Percentiles rank a stretch among this genome's conserved stretches.
phyloP scores from a whole-genome alignment of 2,888 invertebrate species.

The Nomada lathburiana region DNA sequence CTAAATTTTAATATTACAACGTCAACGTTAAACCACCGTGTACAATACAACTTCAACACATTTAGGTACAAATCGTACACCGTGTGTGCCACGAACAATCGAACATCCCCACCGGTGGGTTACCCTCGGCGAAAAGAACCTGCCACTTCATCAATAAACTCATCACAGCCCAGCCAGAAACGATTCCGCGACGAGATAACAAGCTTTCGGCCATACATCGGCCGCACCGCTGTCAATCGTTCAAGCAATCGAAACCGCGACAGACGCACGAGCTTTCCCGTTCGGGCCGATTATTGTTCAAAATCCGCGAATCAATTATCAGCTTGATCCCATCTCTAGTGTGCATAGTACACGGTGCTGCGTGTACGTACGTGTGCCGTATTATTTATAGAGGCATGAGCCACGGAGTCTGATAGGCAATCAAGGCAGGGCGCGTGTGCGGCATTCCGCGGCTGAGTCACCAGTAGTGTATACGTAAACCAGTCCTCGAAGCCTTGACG shows the following conservation, averaged over 20 bases:
- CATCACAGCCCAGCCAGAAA: not conserved
- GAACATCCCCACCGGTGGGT: no score
- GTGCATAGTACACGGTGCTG: constrained; percentile 3
- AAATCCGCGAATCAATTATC: constrained; percentile 47
- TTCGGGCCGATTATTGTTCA: constrained; percentile 29
- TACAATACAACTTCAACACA: no score
- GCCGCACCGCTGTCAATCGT: not conserved
- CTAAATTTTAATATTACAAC: no score
- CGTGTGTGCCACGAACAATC: no score
- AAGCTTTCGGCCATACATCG: not conserved
- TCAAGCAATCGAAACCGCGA: not conserved
- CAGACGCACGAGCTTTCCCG: not conserved
- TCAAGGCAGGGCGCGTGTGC: constrained; percentile 78
- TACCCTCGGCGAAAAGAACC: not conserved
- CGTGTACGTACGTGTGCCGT: constrained; percentile 48
- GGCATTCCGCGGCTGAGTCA: constrained; percentile 78
- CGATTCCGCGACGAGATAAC: not conserved
- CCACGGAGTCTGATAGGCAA: constrained; percentile 77
- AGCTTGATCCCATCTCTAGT: constrained; percentile 44
- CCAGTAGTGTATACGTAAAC: constrained; percentile 61
- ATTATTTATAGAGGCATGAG: constrained; percentile 73
- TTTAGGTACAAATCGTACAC: no score
- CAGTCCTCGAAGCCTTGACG: constrained; percentile 52
- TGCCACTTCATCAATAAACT: not conserved
- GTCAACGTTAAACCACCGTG: no score